A percentile compares a stretch with the other conserved stretches of the same genome.
Conservation (phyloP, 2,888 invertebrate species). For the Lithophane semibrunnea region DNA sequence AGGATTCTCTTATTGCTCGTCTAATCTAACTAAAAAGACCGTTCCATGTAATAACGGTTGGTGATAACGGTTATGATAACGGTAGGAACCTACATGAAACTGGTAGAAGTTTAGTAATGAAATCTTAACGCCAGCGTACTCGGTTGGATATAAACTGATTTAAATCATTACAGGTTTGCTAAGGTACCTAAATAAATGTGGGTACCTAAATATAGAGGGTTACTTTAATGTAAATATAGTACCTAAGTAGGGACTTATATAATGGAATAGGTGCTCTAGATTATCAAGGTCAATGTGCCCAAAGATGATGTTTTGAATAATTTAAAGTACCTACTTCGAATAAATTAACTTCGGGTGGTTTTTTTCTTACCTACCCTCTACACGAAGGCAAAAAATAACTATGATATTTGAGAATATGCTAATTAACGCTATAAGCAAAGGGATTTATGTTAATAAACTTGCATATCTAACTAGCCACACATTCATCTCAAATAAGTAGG, state of each 20-base stretch:
- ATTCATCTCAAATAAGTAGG: not conserved
- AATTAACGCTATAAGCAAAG: not conserved
- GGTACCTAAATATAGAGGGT: not conserved
- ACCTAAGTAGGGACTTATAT: not conserved
- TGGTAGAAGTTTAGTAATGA: conserved; percentile 37
- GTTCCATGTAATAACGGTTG: conserved; percentile 26
- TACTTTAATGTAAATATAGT: not conserved
- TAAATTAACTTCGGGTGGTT: not conserved
- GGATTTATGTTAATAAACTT: not conserved
- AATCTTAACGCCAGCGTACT: conserved; percentile 26
- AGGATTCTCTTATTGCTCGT: conserved; percentile 29
- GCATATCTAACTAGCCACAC: not conserved
- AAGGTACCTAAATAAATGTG: not conserved
- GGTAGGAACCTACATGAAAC: conserved; percentile 16
- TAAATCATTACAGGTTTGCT: conserved; percentile 28
- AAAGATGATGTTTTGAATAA: conserved; percentile 17
- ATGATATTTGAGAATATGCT: not conserved
- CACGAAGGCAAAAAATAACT: not conserved
- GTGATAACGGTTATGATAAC: conserved; percentile 30
- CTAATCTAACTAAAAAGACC: conserved; percentile 50
- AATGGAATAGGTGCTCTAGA: not conserved
- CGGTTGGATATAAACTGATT: conserved; percentile 30
- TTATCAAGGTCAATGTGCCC: conserved; percentile 3
- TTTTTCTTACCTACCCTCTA: not conserved
- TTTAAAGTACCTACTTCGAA: not conserved